These are phyloP conservation scores for Hyla sarda DNA, from an alignment of 2,113 vertebrate genomes.

Conservation along the genomic window DNA sequence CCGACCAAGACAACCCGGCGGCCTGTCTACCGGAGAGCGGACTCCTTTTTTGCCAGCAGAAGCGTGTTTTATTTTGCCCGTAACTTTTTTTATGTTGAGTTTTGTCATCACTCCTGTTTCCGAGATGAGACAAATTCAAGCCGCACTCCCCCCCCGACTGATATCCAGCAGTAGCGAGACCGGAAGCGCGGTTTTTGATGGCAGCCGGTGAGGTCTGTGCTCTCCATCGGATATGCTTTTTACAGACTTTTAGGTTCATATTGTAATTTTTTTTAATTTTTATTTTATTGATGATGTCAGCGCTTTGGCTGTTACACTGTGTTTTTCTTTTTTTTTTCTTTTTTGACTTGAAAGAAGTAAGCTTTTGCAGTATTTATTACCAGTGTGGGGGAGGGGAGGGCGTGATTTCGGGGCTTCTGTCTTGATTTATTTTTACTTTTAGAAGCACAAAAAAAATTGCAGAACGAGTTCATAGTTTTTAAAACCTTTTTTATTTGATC, in stretches of 20 bases:
- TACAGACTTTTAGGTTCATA: conserved; percentile 27
- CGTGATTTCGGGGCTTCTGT: background rate
- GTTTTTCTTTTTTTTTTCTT: too few relatives aligned
- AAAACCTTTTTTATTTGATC: background rate
- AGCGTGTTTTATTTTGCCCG: background rate
- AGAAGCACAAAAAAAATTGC: background rate
- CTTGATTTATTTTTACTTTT: background rate
- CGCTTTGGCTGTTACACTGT: conserved; percentile 69
- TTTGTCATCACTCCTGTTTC: background rate
- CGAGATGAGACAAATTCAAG: background rate
- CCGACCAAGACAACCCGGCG: too few relatives aligned
- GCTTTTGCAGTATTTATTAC: conserved; percentile 78
- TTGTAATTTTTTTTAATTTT: conserved; percentile 28
- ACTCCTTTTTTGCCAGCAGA: background rate
- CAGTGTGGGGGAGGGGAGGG: conserved; percentile 21
- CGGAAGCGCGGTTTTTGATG: background rate
- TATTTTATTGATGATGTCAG: conserved; percentile 57
- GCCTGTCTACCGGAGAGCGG: background rate
- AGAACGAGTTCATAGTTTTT: background rate
- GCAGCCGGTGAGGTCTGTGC: conserved; percentile 7
- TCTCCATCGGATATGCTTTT: background rate
- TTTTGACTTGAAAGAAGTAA: conserved; percentile 66
- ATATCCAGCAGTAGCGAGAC: background rate
- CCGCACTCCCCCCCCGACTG: conserved; percentile 12
- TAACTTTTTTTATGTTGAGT: background rate